Percentiles rank a stretch among this genome's conserved stretches.
These are phyloP conservation scores for Leucophora obtusa DNA, from an alignment of 2,888 invertebrate genomes.

Conservation along the genomic window DNA sequence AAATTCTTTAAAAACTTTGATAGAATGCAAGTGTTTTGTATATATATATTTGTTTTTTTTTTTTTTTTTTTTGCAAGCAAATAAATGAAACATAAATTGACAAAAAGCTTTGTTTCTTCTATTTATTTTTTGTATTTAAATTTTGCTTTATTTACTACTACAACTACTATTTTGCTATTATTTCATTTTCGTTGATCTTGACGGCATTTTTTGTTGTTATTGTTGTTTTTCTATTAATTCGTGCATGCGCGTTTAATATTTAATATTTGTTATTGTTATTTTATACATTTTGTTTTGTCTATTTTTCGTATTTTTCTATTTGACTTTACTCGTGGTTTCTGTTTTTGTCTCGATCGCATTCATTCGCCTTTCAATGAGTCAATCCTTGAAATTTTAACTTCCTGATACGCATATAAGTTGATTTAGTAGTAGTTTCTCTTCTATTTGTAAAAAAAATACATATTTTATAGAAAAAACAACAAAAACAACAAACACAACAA, in stretches of 20 bases:
- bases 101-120: constrained; percentile 3
- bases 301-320: constrained; percentile 35
- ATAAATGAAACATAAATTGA: background rate
- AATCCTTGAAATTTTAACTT: constrained; percentile 78
- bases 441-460: constrained; percentile 6
- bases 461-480: constrained; percentile 1
- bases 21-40: constrained; percentile 5
- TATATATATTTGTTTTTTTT: background rate
- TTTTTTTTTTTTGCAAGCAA: background rate
- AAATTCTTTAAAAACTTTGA: background rate
- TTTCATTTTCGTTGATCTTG: constrained; percentile 58
- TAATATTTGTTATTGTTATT: constrained; percentile 67
- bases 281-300: constrained; percentile 23
- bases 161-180: constrained; percentile 19
- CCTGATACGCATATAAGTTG: constrained; percentile 77
- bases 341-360: constrained; percentile 66
- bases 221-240: constrained; percentile 14
- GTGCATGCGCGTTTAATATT: constrained; percentile 60
- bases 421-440: constrained; percentile 35
- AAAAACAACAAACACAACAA: constrained; percentile 22
- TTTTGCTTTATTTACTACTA: constrained; percentile 11
- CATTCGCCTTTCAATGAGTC: constrained; percentile 76
- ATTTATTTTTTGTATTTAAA: constrained; percentile 16
- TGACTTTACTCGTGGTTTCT: constrained; percentile 40
- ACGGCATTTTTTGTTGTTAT: constrained; percentile 55